Evolutionary conservation across 2,113 vertebrate genomes (phyloP).

Genomic region (Hypanus sabinus): DNA sequence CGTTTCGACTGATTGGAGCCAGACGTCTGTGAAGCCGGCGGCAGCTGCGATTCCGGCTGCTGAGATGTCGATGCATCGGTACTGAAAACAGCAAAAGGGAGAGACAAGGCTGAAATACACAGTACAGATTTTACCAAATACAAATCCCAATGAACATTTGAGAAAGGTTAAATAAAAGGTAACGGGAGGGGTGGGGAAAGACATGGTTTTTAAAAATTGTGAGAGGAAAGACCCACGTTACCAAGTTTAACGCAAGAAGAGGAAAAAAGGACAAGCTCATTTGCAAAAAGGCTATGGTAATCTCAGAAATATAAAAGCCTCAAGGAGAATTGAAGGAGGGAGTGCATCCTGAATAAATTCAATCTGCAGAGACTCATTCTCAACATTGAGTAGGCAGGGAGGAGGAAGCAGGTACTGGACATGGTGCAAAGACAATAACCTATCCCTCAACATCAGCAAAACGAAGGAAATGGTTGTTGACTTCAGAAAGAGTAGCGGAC

Average conservation of each 20-base stretch:
- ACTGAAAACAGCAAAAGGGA: slow-evolving; percentile 54
- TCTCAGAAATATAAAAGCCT: neutral
- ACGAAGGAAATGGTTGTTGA: too few species aligned
- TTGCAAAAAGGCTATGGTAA: neutral
- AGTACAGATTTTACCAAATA: neutral
- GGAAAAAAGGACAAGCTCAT: neutral
- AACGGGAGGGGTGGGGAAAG: too few species aligned
- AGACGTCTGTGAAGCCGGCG: slow-evolving; percentile 97
- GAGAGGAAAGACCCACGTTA: neutral
- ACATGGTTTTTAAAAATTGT: too few species aligned
- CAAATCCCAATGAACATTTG: neutral
- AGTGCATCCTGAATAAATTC: neutral
- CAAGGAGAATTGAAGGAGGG: neutral
- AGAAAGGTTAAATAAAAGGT: neutral
- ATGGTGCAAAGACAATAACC: too few species aligned
- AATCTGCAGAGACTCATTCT: neutral
- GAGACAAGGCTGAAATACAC: neutral
- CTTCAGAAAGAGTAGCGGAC: too few species aligned
- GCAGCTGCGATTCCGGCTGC: slow-evolving; percentile 96
- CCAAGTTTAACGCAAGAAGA: neutral
- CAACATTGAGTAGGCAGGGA: neutral
- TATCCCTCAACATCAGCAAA: too few species aligned
- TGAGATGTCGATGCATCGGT: slow-evolving; percentile 86
- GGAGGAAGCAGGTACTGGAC: neutral
- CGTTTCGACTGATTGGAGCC: slow-evolving; percentile 98